Base-by-base conservation (phyloP, 2,113 vertebrate species). In the Madoqua kirkii region DNA sequence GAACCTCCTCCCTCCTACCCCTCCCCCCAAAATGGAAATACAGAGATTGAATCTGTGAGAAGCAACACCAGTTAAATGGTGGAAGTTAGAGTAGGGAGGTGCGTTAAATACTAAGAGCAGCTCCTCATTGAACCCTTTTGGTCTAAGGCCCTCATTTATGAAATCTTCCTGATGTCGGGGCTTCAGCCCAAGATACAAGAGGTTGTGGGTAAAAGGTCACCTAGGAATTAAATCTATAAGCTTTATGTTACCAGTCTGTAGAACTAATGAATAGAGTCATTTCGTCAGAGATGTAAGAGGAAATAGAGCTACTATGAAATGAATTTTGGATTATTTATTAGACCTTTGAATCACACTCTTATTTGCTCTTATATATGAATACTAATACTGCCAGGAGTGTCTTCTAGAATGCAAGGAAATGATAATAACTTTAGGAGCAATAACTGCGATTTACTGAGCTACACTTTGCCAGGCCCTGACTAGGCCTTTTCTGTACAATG, bases 231-330 rank as follows among this genome's bases (percentile, higher is more conserved):
- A 29, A 54, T 55, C 23, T 17, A 43, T 74, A 87, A 64, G 27
- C 71, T 89, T 48, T 57, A 45, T 94, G 54, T 89, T 90, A 90
- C 17, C 5, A 94, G 50, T 90, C 45, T 36, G 5, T 48, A 55
- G 40, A 97, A 92, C 5, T 27, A 93, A 97, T 95, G 79, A 97
- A 97, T 91, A 59, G n/a, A 79, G 45, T 55, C 78, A 96, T 97
- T 95, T 95, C 95, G 71, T 14, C 50, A 91, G 78, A 95, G 59
- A 84, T 87, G 36, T 92, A 83, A 96, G 93, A 43, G 78, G 23
- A n/a, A 89, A 55, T 71, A 62, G 91, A 93, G 74, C 43, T 81
- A 27, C 50, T 76, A 10, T 54, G 25, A 78, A 91, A 93, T 81
- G 79, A 95, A 97, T 4, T 86, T 33, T 48, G 21, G n/a, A 27